A percentile compares a stretch with the other conserved stretches of the same genome.
Conservation (phyloP, 2,113 vertebrate genomes). For the Poeciliopsis occidentalis region DNA sequence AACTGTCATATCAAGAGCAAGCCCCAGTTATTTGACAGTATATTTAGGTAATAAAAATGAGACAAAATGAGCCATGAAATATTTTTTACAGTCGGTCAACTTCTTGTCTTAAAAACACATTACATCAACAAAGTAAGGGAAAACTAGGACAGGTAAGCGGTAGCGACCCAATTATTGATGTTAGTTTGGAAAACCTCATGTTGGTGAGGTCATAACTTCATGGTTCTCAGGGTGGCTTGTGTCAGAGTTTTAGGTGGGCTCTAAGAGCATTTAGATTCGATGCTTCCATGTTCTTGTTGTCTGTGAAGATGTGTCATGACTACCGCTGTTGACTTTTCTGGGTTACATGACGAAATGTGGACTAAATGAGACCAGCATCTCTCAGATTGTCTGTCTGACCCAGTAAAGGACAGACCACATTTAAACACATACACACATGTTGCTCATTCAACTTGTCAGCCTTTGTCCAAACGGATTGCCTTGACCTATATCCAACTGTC, state of each 20-base stretch:
- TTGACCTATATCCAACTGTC: slow-evolving; percentile 62
- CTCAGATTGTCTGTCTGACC: slow-evolving; percentile 37
- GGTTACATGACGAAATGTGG: slow-evolving; percentile 19
- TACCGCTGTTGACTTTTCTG: slow-evolving; percentile 30
- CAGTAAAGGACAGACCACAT: slow-evolving; percentile 17
- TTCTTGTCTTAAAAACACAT: background rate
- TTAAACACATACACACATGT: slow-evolving; percentile 15
- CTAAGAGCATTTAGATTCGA: slow-evolving; percentile 23
- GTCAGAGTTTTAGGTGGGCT: slow-evolving; percentile 56
- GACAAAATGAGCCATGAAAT: too few relatives aligned
- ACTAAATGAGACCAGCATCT: slow-evolving; percentile 21
- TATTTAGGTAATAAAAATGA: too few relatives aligned
- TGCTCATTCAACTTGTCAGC: slow-evolving; percentile 17
- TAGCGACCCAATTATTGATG: slow-evolving; percentile 26
- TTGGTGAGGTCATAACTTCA: slow-evolving; percentile 20
- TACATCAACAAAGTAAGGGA: too few relatives aligned
- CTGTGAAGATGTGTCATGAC: slow-evolving; percentile 25
- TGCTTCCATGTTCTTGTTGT: slow-evolving; percentile 30
- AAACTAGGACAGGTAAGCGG: background rate
- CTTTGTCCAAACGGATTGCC: slow-evolving; percentile 19
- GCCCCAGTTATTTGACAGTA: background rate
- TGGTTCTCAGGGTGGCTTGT: slow-evolving; percentile 43
- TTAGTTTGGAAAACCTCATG: slow-evolving; percentile 5
- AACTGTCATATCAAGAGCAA: too few relatives aligned
- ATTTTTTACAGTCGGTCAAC: background rate